These are phyloP conservation scores for Copidosoma floridanum DNA, from an alignment of 1,140 invertebrate genomes.

Conservation along the genomic window DNA sequence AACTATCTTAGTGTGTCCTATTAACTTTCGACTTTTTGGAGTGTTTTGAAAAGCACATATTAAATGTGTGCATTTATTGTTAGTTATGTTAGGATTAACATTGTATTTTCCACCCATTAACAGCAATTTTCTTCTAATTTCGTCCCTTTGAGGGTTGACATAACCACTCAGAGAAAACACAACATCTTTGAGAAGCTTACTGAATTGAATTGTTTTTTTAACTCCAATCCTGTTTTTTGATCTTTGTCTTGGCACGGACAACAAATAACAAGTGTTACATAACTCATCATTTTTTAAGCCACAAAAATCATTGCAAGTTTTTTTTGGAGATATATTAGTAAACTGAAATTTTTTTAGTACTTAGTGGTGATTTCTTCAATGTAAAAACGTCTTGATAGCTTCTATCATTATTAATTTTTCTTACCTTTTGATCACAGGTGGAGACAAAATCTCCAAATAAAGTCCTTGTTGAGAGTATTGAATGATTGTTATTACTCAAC, in stretches of 20 bases:
- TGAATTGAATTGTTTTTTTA: no score
- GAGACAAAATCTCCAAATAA: slow-evolving; percentile 41
- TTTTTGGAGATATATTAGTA: slow-evolving; percentile 25
- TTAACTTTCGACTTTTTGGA: slow-evolving; percentile 48
- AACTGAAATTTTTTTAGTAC: no score
- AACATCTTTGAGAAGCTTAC: slow-evolving; percentile 43
- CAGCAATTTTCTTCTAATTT: slow-evolving; percentile 48
- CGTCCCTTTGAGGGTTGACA: slow-evolving; percentile 51
- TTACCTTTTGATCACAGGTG: no score
- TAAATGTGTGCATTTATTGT: slow-evolving; percentile 48
- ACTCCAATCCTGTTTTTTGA: not conserved
- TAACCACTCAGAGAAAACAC: slow-evolving; percentile 52
- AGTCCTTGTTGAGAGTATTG: slow-evolving; percentile 25
- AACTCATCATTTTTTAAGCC: slow-evolving; percentile 26
- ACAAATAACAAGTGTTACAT: slow-evolving; percentile 40
- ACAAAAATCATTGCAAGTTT: slow-evolving; percentile 36
- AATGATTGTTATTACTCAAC: no score
- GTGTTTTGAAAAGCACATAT: slow-evolving; percentile 55
- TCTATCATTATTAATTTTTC: no score
- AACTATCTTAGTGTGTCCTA: slow-evolving; percentile 47
- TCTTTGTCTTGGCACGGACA: slow-evolving; percentile 10
- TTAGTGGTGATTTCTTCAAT: no score
- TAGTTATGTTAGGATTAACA: slow-evolving; percentile 47
- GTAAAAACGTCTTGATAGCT: no score
- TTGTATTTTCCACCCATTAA: slow-evolving; percentile 52